phyloP scores from a whole-genome alignment of 2,797 vertebrate genomes.

The Oophaga sylvatica region DNA sequence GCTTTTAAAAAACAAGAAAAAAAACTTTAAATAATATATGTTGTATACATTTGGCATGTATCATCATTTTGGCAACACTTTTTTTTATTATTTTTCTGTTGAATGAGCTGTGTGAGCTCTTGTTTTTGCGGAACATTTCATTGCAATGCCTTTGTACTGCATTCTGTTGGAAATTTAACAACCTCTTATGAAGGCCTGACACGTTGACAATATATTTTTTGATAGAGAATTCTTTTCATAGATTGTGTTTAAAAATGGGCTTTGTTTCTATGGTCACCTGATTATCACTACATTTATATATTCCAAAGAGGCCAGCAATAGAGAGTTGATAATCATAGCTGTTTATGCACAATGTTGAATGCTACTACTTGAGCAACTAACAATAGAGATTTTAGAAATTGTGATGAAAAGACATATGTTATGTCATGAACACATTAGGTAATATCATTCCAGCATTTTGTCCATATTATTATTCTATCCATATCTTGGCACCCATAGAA shows the following conservation, averaged over 20 bases:
- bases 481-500: conserved; percentile 3
- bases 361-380: background rate
- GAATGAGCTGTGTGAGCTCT: too few relatives aligned
- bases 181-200: background rate
- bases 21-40: too few relatives aligned
- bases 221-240: background rate
- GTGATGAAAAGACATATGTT: background rate
- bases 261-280: background rate
- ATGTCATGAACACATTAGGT: conserved; percentile 8
- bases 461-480: background rate
- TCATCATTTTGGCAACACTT: too few relatives aligned
- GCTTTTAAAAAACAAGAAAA: too few relatives aligned
- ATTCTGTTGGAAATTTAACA: too few relatives aligned
- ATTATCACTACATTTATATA: background rate
- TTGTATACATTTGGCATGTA: too few relatives aligned
- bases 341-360: background rate
- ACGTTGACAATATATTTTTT: background rate
- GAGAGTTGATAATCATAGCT: background rate
- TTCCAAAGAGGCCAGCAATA: background rate
- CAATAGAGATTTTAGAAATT: background rate
- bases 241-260: background rate
- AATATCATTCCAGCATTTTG: conserved; percentile 1
- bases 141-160: too few relatives aligned
- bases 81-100: too few relatives aligned
- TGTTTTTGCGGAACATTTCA: too few relatives aligned